Base-by-base conservation (phyloP, 1,140 invertebrate species). In the Eurosta solidaginis region DNA sequence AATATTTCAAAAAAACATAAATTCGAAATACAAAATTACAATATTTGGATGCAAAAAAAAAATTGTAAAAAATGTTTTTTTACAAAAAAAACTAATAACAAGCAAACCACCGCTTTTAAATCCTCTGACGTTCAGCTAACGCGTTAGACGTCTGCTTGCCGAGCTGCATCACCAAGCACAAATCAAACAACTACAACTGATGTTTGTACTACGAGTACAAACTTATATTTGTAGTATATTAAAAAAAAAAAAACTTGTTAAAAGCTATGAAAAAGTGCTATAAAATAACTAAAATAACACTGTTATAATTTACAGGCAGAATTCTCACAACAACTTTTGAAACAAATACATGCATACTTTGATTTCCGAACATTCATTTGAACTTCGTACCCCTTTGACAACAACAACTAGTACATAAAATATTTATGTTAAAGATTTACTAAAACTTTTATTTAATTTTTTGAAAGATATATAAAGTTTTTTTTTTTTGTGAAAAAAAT, bases 261-360 rank as follows among this genome's bases (percentile, higher is more conserved):
- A 68, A 68, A 68, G n/a, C 6, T 68, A n/a, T 40, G 29, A 68
- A 40, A 42, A 36, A 40, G n/a, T 20, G 33, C 33, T 40, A 40
- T 22, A 68, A 9, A 68, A 74, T 49, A 80, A 74, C 73, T 74
- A 79, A 73, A 73, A 77, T 78, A 80, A 17, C 49, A 77, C 79
- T 79, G 77, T 78, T 77, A 83, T 86, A 84, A 82, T 85, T 86
- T 85, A 86, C 83, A 86, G 85, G 85, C 85, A 86, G 85, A 78
- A 86, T 86, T 85, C 81, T 82, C n/a, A n/a, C n/a, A 42, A 42
- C 40, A 47, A 77, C 59, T 74, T 77, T 78, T 63, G 3, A n/a
- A n/a, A 76, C 47, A 82, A 80, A 77, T 74, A 78, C 78, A 78
- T 33, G 63, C 76, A n/a, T n/a, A 17, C 33, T n/a, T 33, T 59